A percentile compares a stretch with the other conserved stretches of the same genome.
Conservation (phyloP, 2,888 invertebrate genomes). For the Reticulitermes lucifugus region DNA sequence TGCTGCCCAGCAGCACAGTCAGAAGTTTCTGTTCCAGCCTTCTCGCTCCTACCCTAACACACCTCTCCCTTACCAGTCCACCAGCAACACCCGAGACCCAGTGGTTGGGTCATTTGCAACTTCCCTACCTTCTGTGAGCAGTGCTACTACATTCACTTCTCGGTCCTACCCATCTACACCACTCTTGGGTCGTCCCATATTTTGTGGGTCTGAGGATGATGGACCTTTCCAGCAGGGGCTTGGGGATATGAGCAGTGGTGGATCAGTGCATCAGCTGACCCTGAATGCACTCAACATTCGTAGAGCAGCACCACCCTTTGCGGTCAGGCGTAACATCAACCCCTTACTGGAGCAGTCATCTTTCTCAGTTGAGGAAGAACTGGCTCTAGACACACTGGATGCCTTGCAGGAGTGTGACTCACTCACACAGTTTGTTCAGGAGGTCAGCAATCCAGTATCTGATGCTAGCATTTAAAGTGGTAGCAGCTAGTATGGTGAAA, state of each 20-base stretch:
- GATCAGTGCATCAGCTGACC: background rate
- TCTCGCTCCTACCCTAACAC: conserved; percentile 64
- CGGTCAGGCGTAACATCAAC: conserved; percentile 37
- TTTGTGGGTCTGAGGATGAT: conserved; percentile 23
- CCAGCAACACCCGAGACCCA: conserved; percentile 54
- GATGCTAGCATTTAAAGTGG: background rate
- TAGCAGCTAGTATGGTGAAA: too few relatives aligned
- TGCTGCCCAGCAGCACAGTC: conserved; percentile 7
- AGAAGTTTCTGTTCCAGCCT: conserved; percentile 53
- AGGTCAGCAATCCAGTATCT: conserved; percentile 25
- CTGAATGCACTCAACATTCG: conserved; percentile 23
- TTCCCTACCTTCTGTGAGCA: conserved; percentile 59
- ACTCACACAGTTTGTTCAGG: conserved; percentile 42
- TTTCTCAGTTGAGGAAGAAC: conserved; percentile 32
- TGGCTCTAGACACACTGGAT: conserved; percentile 40
- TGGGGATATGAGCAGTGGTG: background rate
- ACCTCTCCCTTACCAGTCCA: conserved; percentile 56
- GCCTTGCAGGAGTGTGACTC: conserved; percentile 41
- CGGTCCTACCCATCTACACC: conserved; percentile 86
- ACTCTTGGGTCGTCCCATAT: conserved; percentile 61
- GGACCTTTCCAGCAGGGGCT: conserved; percentile 3
- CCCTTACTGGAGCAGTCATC: conserved; percentile 37
- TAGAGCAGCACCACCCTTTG: too few relatives aligned
- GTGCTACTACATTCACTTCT: conserved; percentile 61
- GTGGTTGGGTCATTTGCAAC: conserved; percentile 57